Base-by-base conservation (phyloP, 2,797 vertebrate species). In the Eleutherodactylus coqui region DNA sequence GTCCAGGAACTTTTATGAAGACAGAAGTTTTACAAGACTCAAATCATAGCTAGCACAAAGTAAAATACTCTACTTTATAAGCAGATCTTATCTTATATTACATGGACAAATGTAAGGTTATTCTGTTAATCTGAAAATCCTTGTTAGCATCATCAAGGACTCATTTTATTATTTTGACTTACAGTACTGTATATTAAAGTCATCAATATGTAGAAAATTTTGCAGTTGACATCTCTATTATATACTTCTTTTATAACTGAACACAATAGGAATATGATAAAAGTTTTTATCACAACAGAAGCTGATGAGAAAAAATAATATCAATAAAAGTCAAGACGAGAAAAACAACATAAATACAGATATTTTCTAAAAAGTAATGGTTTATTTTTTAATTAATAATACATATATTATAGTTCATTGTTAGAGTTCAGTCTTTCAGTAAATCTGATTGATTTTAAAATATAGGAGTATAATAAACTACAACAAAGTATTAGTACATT, bases 1-100 rank as follows among this genome's bases (percentile, higher is more conserved):
- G 79, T 24, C 58, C 75, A 29, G 45, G 55, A 86, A 86, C 79
- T 86, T 72, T 64, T 76, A 82, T 60, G 67, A 82, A 86, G 79
- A 29, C 55, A 76, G 45, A 86, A 76, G 67, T 75, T 81, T 76
- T 77, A 77, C 11, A 84, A 75, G n/a, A 64, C 60, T 85, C 36
- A 60, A 47, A 81, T 80, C 78, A 81, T 69, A 27, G 27, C 41
- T 64, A 86, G 45, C 51, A 81, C 24, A 62, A 51, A 72, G 84
- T 72, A 75, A 62, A 86, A 76, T 82, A n/a, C 53, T 47, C 45
- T 67, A 75, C 85, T 80, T 80, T 19, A 85, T 55, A 84, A 79
- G 45, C 34, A 73, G 76, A 43, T 79, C 29, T 79, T 62, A 41
- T 29, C 49, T 19, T 80, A 41, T 36, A 38, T 62, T 81, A 34